Conservation (phyloP, 2,797 vertebrate genomes). For the Sebastes oblongus region DNA sequence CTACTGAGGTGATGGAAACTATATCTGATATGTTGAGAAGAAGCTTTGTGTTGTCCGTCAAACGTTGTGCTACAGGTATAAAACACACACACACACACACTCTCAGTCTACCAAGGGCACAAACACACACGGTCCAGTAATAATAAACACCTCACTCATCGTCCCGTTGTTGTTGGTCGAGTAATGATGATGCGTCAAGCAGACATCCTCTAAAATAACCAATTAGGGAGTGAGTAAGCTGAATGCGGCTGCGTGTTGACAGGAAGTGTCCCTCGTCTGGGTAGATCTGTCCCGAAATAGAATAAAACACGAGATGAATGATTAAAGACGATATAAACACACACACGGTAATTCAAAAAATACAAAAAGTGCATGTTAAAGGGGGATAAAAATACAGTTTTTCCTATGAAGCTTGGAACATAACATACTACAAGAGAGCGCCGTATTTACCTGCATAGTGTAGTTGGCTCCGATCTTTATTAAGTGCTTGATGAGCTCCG, state of each 20-base stretch:
- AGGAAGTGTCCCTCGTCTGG: slow-evolving; percentile 95
- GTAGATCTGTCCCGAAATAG: slow-evolving; percentile 85
- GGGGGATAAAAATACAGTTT: background rate
- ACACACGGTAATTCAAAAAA: background rate
- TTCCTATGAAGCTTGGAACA: background rate
- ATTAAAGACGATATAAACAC: background rate
- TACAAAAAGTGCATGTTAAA: background rate
- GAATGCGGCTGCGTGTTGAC: slow-evolving; percentile 88
- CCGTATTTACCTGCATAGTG: slow-evolving; percentile 89
- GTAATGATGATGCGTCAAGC: slow-evolving; percentile 82
- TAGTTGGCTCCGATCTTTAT: slow-evolving; percentile 95
- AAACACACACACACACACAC: slow-evolving; percentile 46
- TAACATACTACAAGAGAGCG: background rate
- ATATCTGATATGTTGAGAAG: slow-evolving; percentile 21
- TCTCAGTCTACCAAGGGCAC: background rate
- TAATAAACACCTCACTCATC: slow-evolving; percentile 79
- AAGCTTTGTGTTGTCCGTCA: slow-evolving; percentile 43
- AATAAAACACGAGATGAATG: background rate
- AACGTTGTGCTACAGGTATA: slow-evolving; percentile 56
- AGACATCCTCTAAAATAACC: slow-evolving; percentile 93
- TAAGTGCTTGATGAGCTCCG: slow-evolving; percentile 94
- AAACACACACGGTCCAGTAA: background rate
- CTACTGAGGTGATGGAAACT: slow-evolving; percentile 9
- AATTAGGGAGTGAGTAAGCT: slow-evolving; percentile 91
- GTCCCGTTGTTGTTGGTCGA: slow-evolving; percentile 88